Base-by-base conservation (phyloP, 1,140 invertebrate species). In the Hestina assimilis region DNA sequence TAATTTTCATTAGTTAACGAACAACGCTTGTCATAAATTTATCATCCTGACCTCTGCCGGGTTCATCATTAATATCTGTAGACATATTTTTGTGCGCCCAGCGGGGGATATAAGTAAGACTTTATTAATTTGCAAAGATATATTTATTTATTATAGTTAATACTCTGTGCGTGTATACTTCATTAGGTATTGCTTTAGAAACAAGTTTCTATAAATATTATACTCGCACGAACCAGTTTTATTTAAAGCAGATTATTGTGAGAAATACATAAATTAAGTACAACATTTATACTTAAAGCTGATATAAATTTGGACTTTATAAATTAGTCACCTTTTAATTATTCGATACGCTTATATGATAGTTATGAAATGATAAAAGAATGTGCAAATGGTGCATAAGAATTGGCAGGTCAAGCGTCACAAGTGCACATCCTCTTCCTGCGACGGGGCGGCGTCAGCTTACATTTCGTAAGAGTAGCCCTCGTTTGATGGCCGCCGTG, bases 351-450 rank as follows among this genome's bases (percentile, higher is more conserved):
- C n/a, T 29, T 3, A 29, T 29, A 29, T 11, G 11, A 29, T 29
- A 1, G 4, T n/a, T 19, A 29, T 14, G 7, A 31, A 31, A 20
- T 31, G 7, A 40, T 17, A 28, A 40, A 26, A 40, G 23, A 55
- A n/a, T 12, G 23, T 51, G 42, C 29, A 55, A 55, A 40, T 55
- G 41, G 43, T 26, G 42, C 53, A 47, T 45, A 47, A 20, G 26
- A 55, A 55, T 47, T 55, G 53, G 33, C 53, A 55, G 31, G 42
- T 29, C 53, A 23, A 46, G 42, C 53, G 53, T 55, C 33, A 23
- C 42, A 69, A 19, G 41, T 20, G 12, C 46, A 69, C 70, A 79
- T 83, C 83, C 82, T 83, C 73, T 87, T 83, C 80, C 82, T 83
- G 79, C 68, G 69, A 42, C 54, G 53, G 33, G 57, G 60, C 43